phyloP scores from a whole-genome alignment of 2,888 invertebrate genomes.

The Busseola fusca region DNA sequence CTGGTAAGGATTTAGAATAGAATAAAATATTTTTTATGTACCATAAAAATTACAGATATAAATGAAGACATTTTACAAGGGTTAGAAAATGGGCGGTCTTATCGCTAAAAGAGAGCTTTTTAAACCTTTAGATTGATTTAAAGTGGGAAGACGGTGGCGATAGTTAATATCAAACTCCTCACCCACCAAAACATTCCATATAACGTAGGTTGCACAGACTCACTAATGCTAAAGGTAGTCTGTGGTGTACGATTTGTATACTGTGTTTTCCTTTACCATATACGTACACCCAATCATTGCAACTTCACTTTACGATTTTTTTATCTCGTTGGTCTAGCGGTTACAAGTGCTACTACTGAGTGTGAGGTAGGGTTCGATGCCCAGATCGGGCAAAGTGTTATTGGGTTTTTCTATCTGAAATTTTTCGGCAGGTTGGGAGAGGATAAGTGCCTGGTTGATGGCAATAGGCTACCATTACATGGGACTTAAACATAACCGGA shows the following conservation, averaged over 20 bases:
- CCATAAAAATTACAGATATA: no score
- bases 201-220: no score
- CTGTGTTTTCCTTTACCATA: not conserved
- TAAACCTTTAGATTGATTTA: not conserved
- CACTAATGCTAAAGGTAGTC: no score
- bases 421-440: not conserved
- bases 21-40: no score
- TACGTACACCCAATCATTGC: not conserved
- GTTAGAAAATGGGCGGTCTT: no score
- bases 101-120: no score
- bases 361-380: not conserved
- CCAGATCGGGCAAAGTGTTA: not conserved
- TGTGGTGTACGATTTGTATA: no score
- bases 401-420: not conserved
- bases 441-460: not conserved
- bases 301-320: not conserved
- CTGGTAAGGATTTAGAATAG: no score
- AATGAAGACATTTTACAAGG: no score
- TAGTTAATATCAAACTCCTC: not conserved
- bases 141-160: not conserved
- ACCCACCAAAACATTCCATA: not conserved
- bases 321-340: not conserved
- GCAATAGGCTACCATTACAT: not conserved
- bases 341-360: not conserved
- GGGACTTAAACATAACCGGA: not conserved